Percentiles rank a stretch among this genome's conserved stretches.
These are phyloP conservation scores for Heliconius aoede DNA, from an alignment of 2,888 invertebrate genomes.

Conservation along the genomic window DNA sequence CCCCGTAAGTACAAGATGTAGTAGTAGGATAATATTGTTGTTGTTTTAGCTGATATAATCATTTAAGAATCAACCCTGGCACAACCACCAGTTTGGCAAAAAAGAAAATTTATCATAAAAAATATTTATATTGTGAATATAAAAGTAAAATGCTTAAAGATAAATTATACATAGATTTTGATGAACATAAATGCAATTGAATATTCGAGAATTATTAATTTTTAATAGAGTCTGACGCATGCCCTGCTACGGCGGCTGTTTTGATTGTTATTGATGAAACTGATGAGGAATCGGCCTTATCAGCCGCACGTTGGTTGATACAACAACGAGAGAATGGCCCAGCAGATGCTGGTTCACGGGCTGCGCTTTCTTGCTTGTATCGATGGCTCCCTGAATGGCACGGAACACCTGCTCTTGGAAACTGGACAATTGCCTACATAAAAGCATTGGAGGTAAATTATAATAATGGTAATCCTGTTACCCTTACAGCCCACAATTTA, in stretches of 20 bases:
- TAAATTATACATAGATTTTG: no score
- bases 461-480: no score
- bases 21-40: no score
- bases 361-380: constrained; percentile 86
- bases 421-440: constrained; percentile 87
- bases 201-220: not conserved
- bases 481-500: no score
- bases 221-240: constrained; percentile 72
- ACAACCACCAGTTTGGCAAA: not conserved
- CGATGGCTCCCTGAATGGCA: constrained; percentile 87
- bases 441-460: constrained; percentile 82
- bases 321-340: constrained; percentile 70
- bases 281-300: constrained; percentile 59
- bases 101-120: not conserved
- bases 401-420: constrained; percentile 85
- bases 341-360: constrained; percentile 82
- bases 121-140: not conserved
- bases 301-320: constrained; percentile 71
- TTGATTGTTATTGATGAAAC: constrained; percentile 82
- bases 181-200: no score
- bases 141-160: not conserved
- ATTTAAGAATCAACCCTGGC: not conserved
- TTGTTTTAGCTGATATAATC: not conserved
- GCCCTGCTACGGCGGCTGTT: constrained; percentile 85
- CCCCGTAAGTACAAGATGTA: constrained; percentile 72